Base-by-base conservation (phyloP, 2,888 invertebrate species). In the Metacarcinus magister region DNA sequence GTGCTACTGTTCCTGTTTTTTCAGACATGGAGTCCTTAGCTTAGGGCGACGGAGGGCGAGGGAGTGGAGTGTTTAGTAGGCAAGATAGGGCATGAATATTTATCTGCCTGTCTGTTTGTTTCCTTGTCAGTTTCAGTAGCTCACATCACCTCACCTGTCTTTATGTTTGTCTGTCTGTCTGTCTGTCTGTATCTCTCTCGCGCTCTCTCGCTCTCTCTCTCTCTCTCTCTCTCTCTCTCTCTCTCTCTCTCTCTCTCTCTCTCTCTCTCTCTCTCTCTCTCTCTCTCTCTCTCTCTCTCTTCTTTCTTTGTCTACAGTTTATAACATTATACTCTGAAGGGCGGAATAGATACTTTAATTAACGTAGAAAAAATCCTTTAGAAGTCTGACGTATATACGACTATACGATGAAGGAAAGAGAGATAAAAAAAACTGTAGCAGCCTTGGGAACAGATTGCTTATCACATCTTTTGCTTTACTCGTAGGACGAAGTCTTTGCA, bases 171-270 rank as follows among this genome's bases (percentile, higher is more conserved):
- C n/a, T n/a, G n/a, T n/a, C n/a, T n/a, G n/a, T n/a, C n/a, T n/a
- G n/a, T n/a, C n/a, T n/a, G n/a, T n/a, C n/a, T n/a, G n/a, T n/a
- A n/a, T n/a, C n/a, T n/a, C n/a, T 67, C 67, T 67, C 67, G 19
- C 67, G 19, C 67, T 67, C 67, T 67, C 67, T 67, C 67, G 19
- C 67, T 67, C 67, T 67, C 67, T 67, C 67, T 67, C 67, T 67
- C 67, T 67, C 67, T 67, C 67, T 67, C 67, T 67, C 67, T 67
- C 67, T 67, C 67, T 67, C n/a, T 67, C n/a, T 67, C 67, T 67
- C n/a, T 23, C 23, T 23, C 28, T 75, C 75, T n/a, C 60, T 60
- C 60, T 60, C 60, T 60, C 60, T 60, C 60, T 60, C 60, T 60
- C 60, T 60, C 60, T 60, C 13, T 54, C 54, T 54, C 54, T 54